Evolutionary conservation across 2,113 vertebrate species (phyloP).

Genomic region (Dinomys branickii): DNA sequence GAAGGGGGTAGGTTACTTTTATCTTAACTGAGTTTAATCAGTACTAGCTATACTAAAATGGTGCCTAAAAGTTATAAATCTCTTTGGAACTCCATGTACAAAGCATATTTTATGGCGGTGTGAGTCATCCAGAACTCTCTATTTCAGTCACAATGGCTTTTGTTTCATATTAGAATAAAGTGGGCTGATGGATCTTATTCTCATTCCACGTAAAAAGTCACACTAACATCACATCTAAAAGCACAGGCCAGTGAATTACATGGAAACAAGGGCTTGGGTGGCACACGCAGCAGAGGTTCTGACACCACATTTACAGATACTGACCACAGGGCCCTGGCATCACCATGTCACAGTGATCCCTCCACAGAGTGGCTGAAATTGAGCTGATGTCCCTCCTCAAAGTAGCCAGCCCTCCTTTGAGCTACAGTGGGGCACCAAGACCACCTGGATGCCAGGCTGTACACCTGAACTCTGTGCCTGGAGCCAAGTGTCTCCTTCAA

Average conservation of each 20-base stretch:
- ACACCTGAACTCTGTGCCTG: background rate
- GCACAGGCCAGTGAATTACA: background rate
- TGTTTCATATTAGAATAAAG: conserved; percentile 75
- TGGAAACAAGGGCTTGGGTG: background rate
- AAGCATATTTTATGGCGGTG: conserved; percentile 59
- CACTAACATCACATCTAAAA: conserved; percentile 51
- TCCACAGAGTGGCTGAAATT: background rate
- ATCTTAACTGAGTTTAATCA: conserved; percentile 22
- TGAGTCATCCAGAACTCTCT: conserved; percentile 76
- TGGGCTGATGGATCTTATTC: conserved; percentile 71
- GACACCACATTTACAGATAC: background rate
- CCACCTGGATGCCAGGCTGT: background rate
- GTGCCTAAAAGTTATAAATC: conserved; percentile 65
- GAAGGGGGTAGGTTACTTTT: background rate
- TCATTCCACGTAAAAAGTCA: conserved; percentile 58
- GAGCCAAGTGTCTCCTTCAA: background rate
- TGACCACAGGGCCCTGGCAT: background rate
- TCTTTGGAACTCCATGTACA: conserved; percentile 67
- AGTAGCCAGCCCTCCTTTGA: background rate
- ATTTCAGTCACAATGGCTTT: conserved; percentile 80
- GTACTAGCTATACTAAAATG: conserved; percentile 35
- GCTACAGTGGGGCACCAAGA: background rate
- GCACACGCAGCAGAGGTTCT: fast-evolving
- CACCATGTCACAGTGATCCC: background rate
- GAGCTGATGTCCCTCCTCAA: background rate